Conservation (phyloP, 1,140 invertebrate species). For the Hermetia illucens region DNA sequence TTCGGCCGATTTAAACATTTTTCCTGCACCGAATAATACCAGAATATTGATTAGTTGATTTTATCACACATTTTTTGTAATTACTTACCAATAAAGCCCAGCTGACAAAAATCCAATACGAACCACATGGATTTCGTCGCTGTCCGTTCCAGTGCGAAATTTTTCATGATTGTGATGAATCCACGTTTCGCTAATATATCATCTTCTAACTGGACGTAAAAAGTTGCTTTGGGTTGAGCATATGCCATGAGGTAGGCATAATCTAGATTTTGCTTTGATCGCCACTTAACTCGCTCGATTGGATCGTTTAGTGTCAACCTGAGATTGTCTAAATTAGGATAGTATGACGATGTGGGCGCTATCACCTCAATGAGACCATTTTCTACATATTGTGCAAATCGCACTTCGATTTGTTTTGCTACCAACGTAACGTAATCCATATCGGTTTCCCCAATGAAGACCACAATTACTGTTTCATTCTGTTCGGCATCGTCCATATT, state of each 20-base stretch:
- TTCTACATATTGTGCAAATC: slow-evolving; percentile 62
- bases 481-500: slow-evolving; percentile 63
- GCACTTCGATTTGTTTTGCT: slow-evolving; percentile 57
- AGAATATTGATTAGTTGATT: neutral
- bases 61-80: neutral
- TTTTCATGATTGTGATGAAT: slow-evolving; percentile 76
- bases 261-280: slow-evolving; percentile 94
- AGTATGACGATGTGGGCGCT: slow-evolving; percentile 70
- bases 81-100: slow-evolving; percentile 74
- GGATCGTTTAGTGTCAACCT: slow-evolving; percentile 75
- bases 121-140: slow-evolving; percentile 65
- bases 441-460: slow-evolving; percentile 80
- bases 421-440: slow-evolving; percentile 53
- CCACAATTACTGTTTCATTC: slow-evolving; percentile 71
- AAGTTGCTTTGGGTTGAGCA: slow-evolving; percentile 63
- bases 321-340: slow-evolving; percentile 72
- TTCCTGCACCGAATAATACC: slow-evolving; percentile 44
- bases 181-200: slow-evolving; percentile 82
- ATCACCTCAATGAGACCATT: slow-evolving; percentile 80
- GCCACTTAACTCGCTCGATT: slow-evolving; percentile 77
- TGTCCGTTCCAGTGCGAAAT: slow-evolving; percentile 69
- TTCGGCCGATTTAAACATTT: slow-evolving; percentile 84
- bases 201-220: slow-evolving; percentile 86
- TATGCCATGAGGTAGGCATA: slow-evolving; percentile 95
- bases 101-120: slow-evolving; percentile 84